These are phyloP conservation scores for Actinia equina DNA, from an alignment of 64 coral and sea anemone species.

Conservation along the genomic window DNA sequence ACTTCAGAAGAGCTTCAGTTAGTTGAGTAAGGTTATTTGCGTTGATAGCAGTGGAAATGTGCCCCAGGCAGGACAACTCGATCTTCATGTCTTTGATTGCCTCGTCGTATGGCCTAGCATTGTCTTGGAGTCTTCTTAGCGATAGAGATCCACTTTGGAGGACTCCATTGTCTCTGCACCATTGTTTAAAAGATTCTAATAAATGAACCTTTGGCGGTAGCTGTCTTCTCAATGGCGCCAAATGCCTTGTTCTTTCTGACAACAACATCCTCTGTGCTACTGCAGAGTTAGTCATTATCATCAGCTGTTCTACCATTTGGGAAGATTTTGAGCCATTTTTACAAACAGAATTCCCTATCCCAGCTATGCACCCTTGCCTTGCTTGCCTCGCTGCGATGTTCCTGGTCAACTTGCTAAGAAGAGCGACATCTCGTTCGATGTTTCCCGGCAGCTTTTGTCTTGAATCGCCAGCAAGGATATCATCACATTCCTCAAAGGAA, in stretches of 20 bases:
- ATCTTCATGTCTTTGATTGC: slow-evolving; percentile 27
- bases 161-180: slow-evolving; percentile 40
- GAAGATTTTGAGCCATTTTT: slow-evolving; percentile 16
- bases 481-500: slow-evolving; percentile 71
- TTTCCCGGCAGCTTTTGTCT: slow-evolving; percentile 23
- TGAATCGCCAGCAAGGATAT: slow-evolving; percentile 52
- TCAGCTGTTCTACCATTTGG: slow-evolving; percentile 78
- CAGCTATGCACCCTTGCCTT: slow-evolving; percentile 53
- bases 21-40: slow-evolving; percentile 56
- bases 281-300: slow-evolving; percentile 73
- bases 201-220: slow-evolving; percentile 54
- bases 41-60: slow-evolving; percentile 67
- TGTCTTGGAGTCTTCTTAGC: slow-evolving; percentile 15
- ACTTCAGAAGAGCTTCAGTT: slow-evolving; percentile 17
- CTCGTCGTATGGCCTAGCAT: not conserved
- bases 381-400: slow-evolving; percentile 61
- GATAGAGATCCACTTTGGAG: slow-evolving; percentile 41
- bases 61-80: slow-evolving; percentile 57
- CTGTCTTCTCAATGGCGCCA: slow-evolving; percentile 65
- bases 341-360: not conserved
- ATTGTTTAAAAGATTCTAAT: slow-evolving; percentile 23
- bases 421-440: slow-evolving; percentile 27
- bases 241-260: slow-evolving; percentile 10
- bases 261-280: slow-evolving; percentile 60
- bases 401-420: slow-evolving; percentile 38